A percentile compares a stretch with the other conserved stretches of the same genome.
Conservation (phyloP, 35 echinoderm and acorn worm genomes). For the Anneissia japonica region DNA sequence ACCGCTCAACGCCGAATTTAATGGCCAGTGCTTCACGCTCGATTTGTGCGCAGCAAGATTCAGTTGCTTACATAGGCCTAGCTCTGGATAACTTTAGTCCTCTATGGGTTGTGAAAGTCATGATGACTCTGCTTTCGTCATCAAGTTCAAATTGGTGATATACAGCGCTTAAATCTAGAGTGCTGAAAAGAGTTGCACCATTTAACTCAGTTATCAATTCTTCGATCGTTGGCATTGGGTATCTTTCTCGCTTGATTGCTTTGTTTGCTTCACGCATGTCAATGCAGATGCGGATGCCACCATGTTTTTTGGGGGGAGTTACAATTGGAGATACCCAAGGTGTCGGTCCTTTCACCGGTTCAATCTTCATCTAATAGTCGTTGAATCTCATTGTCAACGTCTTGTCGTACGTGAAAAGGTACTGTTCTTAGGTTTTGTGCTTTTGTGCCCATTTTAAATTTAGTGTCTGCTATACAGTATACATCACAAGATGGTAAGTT, state of each 20-base stretch:
- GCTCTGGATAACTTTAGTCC: conserved; percentile 40
- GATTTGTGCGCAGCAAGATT: not conserved
- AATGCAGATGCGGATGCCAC: conserved; percentile 21
- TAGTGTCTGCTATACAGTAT: conserved; percentile 9
- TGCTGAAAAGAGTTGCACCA: conserved; percentile 33
- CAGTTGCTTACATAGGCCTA: not conserved
- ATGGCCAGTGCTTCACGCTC: conserved; percentile 6
- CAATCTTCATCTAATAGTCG: conserved; percentile 26
- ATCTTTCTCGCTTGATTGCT: not conserved
- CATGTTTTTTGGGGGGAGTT: conserved; percentile 11
- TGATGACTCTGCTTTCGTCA: conserved; percentile 32
- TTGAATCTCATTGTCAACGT: conserved; percentile 19
- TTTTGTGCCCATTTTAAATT: conserved; percentile 17
- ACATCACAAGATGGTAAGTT: conserved; percentile 24
- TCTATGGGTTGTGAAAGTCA: conserved; percentile 43
- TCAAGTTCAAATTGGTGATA: conserved; percentile 56
- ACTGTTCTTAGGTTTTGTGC: conserved; percentile 18
- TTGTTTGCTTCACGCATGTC: conserved; percentile 7
- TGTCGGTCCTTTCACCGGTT: conserved; percentile 22
- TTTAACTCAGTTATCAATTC: not conserved
- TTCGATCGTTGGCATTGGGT: not conserved
- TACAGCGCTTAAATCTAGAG: conserved; percentile 46
- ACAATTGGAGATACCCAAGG: not conserved
- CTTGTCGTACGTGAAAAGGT: conserved; percentile 28
- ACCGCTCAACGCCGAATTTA: conserved; percentile 19